Evolutionary conservation across 2,888 invertebrate species (phyloP), one percentile per base, ranked within the genome.

Genomic region (Pedicia rivosa): DNA sequence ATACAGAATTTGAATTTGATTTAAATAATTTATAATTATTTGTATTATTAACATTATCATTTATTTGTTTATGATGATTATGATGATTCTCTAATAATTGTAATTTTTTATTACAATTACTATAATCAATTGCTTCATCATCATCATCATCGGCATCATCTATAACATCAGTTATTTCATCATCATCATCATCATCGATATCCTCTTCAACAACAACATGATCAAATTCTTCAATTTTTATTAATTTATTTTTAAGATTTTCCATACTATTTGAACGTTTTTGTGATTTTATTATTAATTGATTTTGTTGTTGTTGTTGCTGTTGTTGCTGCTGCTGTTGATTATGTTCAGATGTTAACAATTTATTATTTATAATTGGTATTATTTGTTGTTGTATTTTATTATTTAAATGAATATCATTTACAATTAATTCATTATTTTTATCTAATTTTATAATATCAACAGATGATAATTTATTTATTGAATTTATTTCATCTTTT

Each of bases 101-200:
- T n/a, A n/a, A n/a, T n/a, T n/a, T n/a, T n/a, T n/a, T n/a, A n/a
- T n/a, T n/a, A n/a, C n/a, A n/a, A n/a, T n/a, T n/a, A n/a, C n/a
- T n/a, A 31, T 15, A 31, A 10, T n/a, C 15, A 15, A 24, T 10
- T 14, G 36, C 37, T 20, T 43, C 41, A 33, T 44, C 43, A 7
- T 47, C 46, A 37, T 48, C 45, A 13, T 47, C 46, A 30, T 43
- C 45, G 20, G 37, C 40, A 17, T 45, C 42, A 5, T 38, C 44
- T 28, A 42, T 37, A 33, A 49, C 46, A 22, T 49, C 49, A 9
- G 44, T 42, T 17, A 33, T 41, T 25, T 43, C 41, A n/a, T 43
- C 41, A 30, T 17, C 24, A 34, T 34, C 25, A 16, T 26, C 26
- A 17, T 35, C 26, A 26, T 25, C 25, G 14, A 34, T 34, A 17